Percentiles rank a stretch among this genome's conserved stretches.
These are phyloP conservation scores for Halocynthia aurantium DNA, from an alignment of 23 tunicate species.

Conservation along the genomic window DNA sequence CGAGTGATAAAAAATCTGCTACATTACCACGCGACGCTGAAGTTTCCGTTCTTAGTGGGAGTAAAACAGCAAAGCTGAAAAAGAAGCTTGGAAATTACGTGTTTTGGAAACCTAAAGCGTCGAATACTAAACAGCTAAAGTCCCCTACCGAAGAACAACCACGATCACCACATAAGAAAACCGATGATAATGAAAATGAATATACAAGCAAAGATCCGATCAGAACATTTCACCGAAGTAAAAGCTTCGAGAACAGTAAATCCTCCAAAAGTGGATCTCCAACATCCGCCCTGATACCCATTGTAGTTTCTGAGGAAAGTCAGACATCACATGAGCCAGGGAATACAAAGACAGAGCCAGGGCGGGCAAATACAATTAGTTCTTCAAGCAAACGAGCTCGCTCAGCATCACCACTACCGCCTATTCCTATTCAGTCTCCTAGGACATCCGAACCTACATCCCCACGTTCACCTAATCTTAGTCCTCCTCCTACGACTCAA, in stretches of 20 bases:
- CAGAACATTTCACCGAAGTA: constrained; percentile 1
- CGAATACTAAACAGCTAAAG: constrained; percentile 2
- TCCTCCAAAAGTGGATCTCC: no score
- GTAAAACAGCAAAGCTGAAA: constrained; percentile 21
- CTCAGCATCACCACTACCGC: constrained; percentile 13
- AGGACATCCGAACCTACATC: constrained; percentile 15
- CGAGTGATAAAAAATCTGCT: constrained; percentile 5
- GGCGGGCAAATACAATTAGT: no score
- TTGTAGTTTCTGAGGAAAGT: no score
- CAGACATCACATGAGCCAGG: no score
- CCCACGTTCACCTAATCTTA: constrained; percentile 11
- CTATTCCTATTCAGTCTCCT: constrained; percentile 14
- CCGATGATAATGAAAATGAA: constrained; percentile 3
- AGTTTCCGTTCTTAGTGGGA: not conserved
- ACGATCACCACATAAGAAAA: no score
- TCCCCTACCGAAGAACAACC: constrained; percentile 4
- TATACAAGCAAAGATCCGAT: constrained; percentile 1
- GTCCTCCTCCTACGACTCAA: not conserved
- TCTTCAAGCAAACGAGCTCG: not conserved
- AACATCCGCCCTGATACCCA: no score
- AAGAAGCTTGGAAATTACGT: constrained; percentile 52
- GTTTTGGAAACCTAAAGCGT: constrained; percentile 47
- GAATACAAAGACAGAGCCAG: no score
- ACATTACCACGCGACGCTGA: constrained; percentile 11
- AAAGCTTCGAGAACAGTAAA: constrained; percentile 5